These are phyloP conservation scores for Drosophila percnosoma DNA, from an alignment of 2,888 invertebrate species.

Conservation along the genomic window DNA sequence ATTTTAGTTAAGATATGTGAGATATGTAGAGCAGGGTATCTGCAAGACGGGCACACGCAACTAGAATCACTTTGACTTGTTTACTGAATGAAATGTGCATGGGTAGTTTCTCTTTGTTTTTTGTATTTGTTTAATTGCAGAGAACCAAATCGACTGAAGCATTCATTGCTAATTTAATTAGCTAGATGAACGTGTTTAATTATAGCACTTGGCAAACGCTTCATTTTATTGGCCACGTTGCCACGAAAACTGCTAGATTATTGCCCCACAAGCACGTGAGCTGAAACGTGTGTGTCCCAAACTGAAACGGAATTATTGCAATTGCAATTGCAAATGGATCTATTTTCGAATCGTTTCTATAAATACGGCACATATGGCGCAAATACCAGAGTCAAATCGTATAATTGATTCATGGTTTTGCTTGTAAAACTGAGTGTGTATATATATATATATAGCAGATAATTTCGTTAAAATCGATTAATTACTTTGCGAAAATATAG, in stretches of 20 bases:
- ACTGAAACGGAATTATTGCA: constrained; percentile 52
- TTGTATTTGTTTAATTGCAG: neutral
- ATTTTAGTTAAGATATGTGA: neutral
- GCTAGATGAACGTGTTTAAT: constrained; percentile 41
- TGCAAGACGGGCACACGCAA: neutral
- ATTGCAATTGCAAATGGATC: constrained; percentile 24
- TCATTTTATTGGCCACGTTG: constrained; percentile 22
- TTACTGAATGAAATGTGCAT: constrained; percentile 17
- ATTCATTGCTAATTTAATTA: constrained; percentile 58
- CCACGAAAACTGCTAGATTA: constrained; percentile 77
- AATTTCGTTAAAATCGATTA: neutral
- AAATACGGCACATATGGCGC: constrained; percentile 35
- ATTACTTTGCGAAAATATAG: neutral
- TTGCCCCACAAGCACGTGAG: constrained; percentile 66
- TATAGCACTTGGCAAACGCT: constrained; percentile 50
- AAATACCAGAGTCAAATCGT: constrained; percentile 8
- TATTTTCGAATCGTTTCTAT: constrained; percentile 46
- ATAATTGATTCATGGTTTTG: constrained; percentile 46
- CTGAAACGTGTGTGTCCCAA: constrained; percentile 47
- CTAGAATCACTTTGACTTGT: neutral
- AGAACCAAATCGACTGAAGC: constrained; percentile 16
- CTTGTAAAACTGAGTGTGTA: neutral
- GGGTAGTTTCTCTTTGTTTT: neutral
- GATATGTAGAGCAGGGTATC: neutral
- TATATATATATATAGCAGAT: neutral